Evolutionary conservation across 2,797 vertebrate species (phyloP).

Genomic region (Acanthurus leucopareius): DNA sequence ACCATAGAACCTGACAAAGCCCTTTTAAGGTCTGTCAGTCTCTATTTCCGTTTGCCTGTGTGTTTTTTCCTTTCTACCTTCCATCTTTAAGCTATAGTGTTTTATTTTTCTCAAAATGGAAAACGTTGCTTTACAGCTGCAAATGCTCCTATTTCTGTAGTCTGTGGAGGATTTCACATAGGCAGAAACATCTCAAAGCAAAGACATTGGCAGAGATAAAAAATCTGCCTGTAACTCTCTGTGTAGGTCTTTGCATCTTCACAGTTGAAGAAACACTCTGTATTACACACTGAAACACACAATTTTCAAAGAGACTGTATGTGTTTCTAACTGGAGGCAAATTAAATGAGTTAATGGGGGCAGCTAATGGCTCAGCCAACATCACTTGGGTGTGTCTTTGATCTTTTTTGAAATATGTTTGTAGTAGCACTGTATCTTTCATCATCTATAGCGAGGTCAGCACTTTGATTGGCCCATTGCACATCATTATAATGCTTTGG

Average conservation of each 20-base stretch:
- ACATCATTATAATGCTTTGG: slow-evolving; percentile 31
- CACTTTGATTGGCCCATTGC: slow-evolving; percentile 52
- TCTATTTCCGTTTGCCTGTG: no score
- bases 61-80: no score
- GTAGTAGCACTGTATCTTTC: slow-evolving; percentile 14
- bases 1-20: no score
- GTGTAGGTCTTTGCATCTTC: slow-evolving; percentile 33
- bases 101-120: no score
- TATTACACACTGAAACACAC: not conserved
- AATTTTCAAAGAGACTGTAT: slow-evolving; percentile 2
- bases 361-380: slow-evolving; percentile 39
- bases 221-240: slow-evolving; percentile 2
- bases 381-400: slow-evolving; percentile 38
- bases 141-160: no score
- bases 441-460: slow-evolving; percentile 45
- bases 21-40: no score
- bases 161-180: slow-evolving; percentile 21
- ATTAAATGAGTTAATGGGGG: slow-evolving; percentile 37
- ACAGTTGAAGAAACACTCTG: slow-evolving; percentile 13
- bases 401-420: slow-evolving; percentile 32
- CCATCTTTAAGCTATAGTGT: no score
- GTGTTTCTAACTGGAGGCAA: slow-evolving; percentile 27
- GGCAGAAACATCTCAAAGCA: slow-evolving; percentile 17
- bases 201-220: not conserved
- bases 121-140: no score